Evolutionary conservation across 2,797 vertebrate species (phyloP).

Genomic region (Esox lucius): DNA sequence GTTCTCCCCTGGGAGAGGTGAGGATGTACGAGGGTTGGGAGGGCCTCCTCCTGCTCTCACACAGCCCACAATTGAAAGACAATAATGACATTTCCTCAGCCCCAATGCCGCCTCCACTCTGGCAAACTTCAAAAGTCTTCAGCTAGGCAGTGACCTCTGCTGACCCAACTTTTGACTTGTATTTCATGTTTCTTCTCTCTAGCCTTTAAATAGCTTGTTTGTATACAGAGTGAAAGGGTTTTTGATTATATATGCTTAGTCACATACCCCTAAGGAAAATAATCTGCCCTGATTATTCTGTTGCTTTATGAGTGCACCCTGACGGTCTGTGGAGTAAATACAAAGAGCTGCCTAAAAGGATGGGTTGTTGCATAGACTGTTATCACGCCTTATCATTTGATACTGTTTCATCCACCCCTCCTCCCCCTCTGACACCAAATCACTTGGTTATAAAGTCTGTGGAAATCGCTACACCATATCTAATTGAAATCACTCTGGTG

Average conservation of each 20-base stretch:
- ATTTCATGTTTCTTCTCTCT: slow-evolving; percentile 21
- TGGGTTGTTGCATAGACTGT: slow-evolving; percentile 11
- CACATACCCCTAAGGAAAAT: background rate
- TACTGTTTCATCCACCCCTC: background rate
- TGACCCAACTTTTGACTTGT: slow-evolving; percentile 30
- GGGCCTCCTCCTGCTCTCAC: slow-evolving; percentile 59
- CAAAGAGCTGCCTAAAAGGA: background rate
- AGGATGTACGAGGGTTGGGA: slow-evolving; percentile 48
- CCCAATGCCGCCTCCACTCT: slow-evolving; percentile 39
- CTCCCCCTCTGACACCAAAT: slow-evolving; percentile 26
- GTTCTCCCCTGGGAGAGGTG: slow-evolving; percentile 40
- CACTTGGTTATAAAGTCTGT: slow-evolving; percentile 37
- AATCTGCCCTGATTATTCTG: background rate
- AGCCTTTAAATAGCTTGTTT: slow-evolving; percentile 37
- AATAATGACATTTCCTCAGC: slow-evolving; percentile 52
- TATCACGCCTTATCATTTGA: slow-evolving; percentile 5
- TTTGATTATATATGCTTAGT: slow-evolving; percentile 19
- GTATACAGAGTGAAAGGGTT: slow-evolving; percentile 26
- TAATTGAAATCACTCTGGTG: background rate
- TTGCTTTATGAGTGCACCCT: slow-evolving; percentile 3
- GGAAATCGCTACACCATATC: slow-evolving; percentile 11
- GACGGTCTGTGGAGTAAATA: background rate
- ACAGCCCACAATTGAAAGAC: slow-evolving; percentile 53
- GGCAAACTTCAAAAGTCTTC: slow-evolving; percentile 55
- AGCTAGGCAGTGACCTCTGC: slow-evolving; percentile 47